Percentiles rank a stretch among this genome's conserved stretches.
phyloP scores from a whole-genome alignment of 2,888 invertebrate genomes.

The Trissoscelio sp. region DNA sequence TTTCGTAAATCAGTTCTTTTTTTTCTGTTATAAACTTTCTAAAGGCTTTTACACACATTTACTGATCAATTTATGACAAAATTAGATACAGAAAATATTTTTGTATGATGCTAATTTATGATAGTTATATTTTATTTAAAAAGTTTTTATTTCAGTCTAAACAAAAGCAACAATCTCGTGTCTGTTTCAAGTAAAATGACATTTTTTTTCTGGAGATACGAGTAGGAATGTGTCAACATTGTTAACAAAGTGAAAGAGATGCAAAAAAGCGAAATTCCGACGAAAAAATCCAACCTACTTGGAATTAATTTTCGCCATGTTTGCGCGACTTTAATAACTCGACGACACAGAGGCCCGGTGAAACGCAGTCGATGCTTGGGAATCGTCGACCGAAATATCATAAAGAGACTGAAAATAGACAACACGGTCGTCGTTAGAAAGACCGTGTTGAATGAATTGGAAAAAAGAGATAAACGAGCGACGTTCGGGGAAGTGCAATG shows the following conservation, averaged over 20 bases:
- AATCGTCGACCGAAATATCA: not conserved
- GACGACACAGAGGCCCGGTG: not conserved
- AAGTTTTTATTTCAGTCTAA: no score
- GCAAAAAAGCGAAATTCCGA: slow-evolving; percentile 5
- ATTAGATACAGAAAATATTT: no score
- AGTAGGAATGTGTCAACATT: slow-evolving; percentile 31
- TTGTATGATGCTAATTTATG: no score
- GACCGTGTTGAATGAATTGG: slow-evolving; percentile 14
- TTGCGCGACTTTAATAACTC: not conserved
- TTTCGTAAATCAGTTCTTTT: no score
- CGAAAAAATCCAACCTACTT: slow-evolving; percentile 9
- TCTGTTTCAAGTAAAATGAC: slow-evolving; percentile 3
- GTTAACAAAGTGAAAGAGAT: slow-evolving; percentile 36
- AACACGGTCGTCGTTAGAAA: slow-evolving; percentile 5
- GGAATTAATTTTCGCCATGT: slow-evolving; percentile 18
- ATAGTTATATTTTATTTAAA: no score
- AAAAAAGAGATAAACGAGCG: slow-evolving; percentile 22
- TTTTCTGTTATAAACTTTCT: no score
- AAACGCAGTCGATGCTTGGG: not conserved
- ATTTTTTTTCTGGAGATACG: not conserved
- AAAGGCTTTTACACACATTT: no score
- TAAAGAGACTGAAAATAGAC: slow-evolving; percentile 24
- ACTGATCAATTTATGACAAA: no score
- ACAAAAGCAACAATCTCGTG: not conserved
- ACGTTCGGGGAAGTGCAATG: slow-evolving; percentile 37